Percentiles rank a stretch among this genome's conserved stretches.
These are phyloP conservation scores for Chionis minor DNA, from an alignment of 2,113 vertebrate genomes.

Conservation along the genomic window DNA sequence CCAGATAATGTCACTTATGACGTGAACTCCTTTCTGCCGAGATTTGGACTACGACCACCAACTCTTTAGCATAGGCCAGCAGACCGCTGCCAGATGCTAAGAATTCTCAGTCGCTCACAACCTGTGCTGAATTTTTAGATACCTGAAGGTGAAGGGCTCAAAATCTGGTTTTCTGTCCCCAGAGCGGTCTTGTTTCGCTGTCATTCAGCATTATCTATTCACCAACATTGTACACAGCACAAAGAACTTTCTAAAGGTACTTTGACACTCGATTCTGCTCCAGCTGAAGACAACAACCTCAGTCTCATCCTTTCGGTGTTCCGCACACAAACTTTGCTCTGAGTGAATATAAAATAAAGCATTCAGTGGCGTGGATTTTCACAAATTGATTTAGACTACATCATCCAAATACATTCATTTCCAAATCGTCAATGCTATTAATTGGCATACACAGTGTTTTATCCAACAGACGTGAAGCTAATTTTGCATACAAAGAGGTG, in stretches of 20 bases:
- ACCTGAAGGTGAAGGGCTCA: background rate
- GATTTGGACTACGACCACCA: conserved; percentile 59
- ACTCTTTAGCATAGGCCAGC: conserved; percentile 60
- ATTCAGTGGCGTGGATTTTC: background rate
- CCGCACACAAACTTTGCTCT: background rate
- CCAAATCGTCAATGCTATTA: background rate
- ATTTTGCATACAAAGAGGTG: background rate
- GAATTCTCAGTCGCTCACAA: conserved; percentile 42
- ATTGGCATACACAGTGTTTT: background rate
- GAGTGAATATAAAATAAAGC: background rate
- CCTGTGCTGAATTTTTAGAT: conserved; percentile 42
- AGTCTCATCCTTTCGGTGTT: background rate
- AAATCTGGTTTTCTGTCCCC: background rate
- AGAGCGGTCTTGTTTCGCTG: conserved; percentile 36
- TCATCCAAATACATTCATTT: background rate
- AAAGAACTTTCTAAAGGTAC: background rate
- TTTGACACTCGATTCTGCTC: background rate
- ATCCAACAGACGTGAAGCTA: background rate
- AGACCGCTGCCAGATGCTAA: conserved; percentile 59
- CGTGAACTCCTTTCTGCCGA: conserved; percentile 58
- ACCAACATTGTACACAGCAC: background rate
- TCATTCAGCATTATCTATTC: conserved; percentile 43
- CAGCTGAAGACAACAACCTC: background rate
- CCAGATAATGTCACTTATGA: conserved; percentile 56
- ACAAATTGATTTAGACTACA: background rate